Evolutionary conservation across 2,888 invertebrate species (phyloP).

Genomic region (Paralinhomoeus sp.): DNA sequence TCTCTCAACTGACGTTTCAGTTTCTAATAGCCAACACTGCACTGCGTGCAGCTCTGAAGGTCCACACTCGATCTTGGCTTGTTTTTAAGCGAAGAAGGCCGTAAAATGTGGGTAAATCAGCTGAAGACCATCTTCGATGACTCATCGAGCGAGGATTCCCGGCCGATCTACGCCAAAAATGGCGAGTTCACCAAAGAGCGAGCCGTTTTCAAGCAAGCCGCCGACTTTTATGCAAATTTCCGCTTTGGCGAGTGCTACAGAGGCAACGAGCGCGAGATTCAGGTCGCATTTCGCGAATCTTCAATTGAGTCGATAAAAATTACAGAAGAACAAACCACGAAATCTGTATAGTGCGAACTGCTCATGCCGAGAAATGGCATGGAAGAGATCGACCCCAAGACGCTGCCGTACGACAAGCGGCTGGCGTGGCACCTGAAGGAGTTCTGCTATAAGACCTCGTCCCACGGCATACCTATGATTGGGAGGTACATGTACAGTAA

Average conservation of each 20-base stretch:
- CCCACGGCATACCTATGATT: constrained; percentile 1
- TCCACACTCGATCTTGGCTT: too few species aligned
- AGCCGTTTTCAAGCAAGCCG: neutral
- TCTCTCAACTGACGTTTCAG: too few species aligned
- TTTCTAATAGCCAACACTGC: too few species aligned
- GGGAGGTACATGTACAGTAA: neutral
- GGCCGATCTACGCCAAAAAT: too few species aligned
- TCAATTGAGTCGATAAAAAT: too few species aligned
- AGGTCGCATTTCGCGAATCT: neutral
- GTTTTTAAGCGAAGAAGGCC: too few species aligned
- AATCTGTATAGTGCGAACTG: too few species aligned
- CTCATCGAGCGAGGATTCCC: too few species aligned
- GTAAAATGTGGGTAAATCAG: too few species aligned
- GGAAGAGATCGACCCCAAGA: neutral
- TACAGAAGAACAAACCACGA: neutral
- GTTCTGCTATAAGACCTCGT: neutral
- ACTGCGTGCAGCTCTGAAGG: too few species aligned
- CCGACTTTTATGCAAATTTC: neutral
- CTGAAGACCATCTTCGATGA: too few species aligned
- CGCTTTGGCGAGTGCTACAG: neutral
- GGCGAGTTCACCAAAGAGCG: neutral
- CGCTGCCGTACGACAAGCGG: neutral
- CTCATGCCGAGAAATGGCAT: too few species aligned
- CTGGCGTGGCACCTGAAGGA: neutral
- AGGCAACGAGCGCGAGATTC: neutral